Evolutionary conservation across 2,113 vertebrate genomes (phyloP), one percentile per base, ranked within the genome.

Genomic region (Petroica traversi): DNA sequence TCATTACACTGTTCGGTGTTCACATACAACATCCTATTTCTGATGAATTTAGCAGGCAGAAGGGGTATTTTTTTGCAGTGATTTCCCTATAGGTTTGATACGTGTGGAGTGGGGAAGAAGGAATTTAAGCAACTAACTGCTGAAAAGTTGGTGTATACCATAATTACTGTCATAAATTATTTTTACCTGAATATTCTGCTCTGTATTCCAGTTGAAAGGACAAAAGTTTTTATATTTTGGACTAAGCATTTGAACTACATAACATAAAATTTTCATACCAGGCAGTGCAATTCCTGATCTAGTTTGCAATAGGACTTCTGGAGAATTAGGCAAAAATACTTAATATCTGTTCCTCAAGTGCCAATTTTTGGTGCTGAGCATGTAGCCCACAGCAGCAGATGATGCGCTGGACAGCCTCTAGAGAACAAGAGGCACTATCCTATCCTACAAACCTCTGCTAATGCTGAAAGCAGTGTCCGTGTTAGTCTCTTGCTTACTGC

Each of bases 71-170:
- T 84, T 73, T 76, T 88, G 24, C 66, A 48, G 29, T 64, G 89
- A 93, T 97, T 94, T 93, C 85, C 95, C 92, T 71, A 58, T 81
- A 97, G 97, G 93, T 84, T 92, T 93, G 45, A 72, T 87, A 95
- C 95, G 73, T 24, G 49, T 46, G 31, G 69, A 94, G 82, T 36
- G 7, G 41, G 41, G 28, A 94, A 87, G 69, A 55, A 73, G 36
- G 45, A 94, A 75, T 75, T 95, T 93, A 91, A 96, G 86, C 59
- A 94, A 89, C 63, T 81, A 77, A 61, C 54, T 76, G 82, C 74
- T 92, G 83, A 94, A 96, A 89, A 77, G 76, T 93, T 93, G 19
- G 67, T 95, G 96, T 96, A 86, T 89, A 51, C 62, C 28, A 38
- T 85, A 72, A 76, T 93, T 95, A 93, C 74, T 75, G 45, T 13